A percentile compares a stretch with the other conserved stretches of the same genome.
phyloP scores from a whole-genome alignment of 2,113 vertebrate species.

The Pelusios castaneus region DNA sequence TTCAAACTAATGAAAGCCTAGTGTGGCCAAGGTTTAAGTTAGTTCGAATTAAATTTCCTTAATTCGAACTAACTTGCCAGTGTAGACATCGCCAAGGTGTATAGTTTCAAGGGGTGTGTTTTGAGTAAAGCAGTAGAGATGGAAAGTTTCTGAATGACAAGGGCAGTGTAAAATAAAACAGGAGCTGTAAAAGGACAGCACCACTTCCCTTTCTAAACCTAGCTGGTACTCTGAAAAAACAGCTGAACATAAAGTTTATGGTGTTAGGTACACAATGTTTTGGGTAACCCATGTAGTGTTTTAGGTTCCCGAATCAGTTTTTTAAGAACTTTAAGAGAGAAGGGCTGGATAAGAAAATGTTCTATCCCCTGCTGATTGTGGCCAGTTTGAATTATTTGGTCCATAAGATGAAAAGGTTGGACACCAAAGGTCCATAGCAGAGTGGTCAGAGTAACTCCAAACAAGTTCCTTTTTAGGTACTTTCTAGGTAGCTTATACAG shows the following conservation, averaged over 20 bases:
- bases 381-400: neutral
- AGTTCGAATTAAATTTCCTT: no score
- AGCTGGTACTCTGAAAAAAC: neutral
- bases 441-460: neutral
- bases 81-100: no score
- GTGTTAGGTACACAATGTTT: neutral
- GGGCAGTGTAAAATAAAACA: neutral
- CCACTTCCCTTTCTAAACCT: neutral
- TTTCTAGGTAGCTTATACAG: neutral
- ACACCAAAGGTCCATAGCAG: neutral
- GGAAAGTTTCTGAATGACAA: neutral
- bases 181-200: neutral
- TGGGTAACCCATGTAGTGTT: neutral
- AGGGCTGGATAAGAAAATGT: neutral
- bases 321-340: neutral
- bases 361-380: neutral
- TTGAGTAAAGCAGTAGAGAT: neutral
- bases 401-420: neutral
- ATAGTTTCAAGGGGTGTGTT: neutral
- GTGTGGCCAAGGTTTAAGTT: no score
- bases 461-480: neutral
- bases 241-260: neutral
- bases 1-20: no score
- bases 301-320: neutral
- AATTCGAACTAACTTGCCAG: no score